Evolutionary conservation across 2,797 vertebrate species (phyloP).

Genomic region (Notoglanidium macrostoma): DNA sequence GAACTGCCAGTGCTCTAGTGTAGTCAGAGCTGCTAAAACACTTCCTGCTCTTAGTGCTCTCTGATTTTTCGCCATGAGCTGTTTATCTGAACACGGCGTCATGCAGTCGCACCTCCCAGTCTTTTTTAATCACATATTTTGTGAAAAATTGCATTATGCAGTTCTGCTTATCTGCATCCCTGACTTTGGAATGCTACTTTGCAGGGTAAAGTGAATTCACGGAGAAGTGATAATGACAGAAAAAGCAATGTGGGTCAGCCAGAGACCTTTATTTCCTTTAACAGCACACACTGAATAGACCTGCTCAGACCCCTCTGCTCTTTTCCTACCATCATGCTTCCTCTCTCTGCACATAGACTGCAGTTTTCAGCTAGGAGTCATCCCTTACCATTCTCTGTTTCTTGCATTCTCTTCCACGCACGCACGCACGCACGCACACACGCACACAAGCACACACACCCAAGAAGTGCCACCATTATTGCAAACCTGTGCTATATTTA

Average conservation of each 20-base stretch:
- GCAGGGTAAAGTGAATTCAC: slow-evolving; percentile 6
- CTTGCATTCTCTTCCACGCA: slow-evolving; percentile 11
- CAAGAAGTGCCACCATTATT: slow-evolving; percentile 32
- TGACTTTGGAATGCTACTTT: neutral
- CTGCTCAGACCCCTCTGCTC: slow-evolving; percentile 23
- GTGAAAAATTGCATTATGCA: slow-evolving; percentile 29
- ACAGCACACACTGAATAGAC: slow-evolving; percentile 26
- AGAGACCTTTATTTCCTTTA: slow-evolving; percentile 17
- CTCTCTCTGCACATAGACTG: slow-evolving; percentile 32
- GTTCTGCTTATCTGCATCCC: neutral
- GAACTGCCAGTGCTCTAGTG: neutral
- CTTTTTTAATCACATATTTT: slow-evolving; percentile 38
- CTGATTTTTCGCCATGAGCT: slow-evolving; percentile 26
- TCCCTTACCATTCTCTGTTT: slow-evolving; percentile 43
- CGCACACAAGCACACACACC: slow-evolving; percentile 27
- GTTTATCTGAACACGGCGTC: slow-evolving; percentile 16
- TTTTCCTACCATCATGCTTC: slow-evolving; percentile 31
- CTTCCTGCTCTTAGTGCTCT: neutral
- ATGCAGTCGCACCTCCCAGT: neutral
- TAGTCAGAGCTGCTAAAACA: slow-evolving; percentile 19
- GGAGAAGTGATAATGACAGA: neutral
- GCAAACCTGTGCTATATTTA: slow-evolving; percentile 50
- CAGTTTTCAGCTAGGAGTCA: slow-evolving; percentile 31
- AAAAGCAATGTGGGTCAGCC: slow-evolving; percentile 27
- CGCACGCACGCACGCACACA: slow-evolving; percentile 48